phyloP scores from a whole-genome alignment of 2,797 vertebrate species.

The Cirrhinus molitorella region DNA sequence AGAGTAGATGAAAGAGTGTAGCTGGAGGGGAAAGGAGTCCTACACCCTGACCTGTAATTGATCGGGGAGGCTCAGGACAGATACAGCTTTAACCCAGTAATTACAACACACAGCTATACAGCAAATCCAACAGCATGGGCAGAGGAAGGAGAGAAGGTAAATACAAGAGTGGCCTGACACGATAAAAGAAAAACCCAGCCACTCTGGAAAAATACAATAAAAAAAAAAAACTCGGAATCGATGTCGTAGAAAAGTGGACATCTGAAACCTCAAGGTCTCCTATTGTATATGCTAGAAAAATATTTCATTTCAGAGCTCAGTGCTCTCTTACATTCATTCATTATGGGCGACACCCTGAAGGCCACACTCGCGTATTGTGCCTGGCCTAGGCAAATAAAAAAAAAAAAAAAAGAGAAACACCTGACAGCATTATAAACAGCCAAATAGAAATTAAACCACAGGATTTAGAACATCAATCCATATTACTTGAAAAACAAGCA shows the following conservation, averaged over 20 bases:
- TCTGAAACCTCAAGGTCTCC: constrained; percentile 31
- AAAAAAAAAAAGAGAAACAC: constrained; percentile 1
- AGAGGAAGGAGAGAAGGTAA: neutral
- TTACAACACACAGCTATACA: constrained; percentile 50
- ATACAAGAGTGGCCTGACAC: neutral
- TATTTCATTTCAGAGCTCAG: neutral
- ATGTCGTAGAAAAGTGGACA: constrained; percentile 23
- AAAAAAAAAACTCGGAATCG: neutral
- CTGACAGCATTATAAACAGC: constrained; percentile 29
- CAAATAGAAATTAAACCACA: constrained; percentile 45
- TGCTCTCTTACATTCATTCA: constrained; percentile 10
- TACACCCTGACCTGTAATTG: constrained; percentile 70
- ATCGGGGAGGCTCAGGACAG: constrained; percentile 62
- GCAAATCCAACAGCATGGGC: constrained; percentile 26
- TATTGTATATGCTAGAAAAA: constrained; percentile 9
- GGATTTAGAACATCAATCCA: constrained; percentile 52
- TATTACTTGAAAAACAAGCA: constrained; percentile 50
- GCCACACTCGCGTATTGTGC: constrained; percentile 35
- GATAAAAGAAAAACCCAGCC: neutral
- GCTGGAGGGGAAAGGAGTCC: constrained; percentile 65
- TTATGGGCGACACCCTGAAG: constrained; percentile 15
- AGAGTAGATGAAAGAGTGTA: constrained; percentile 68
- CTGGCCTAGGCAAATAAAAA: neutral
- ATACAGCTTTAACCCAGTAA: constrained; percentile 55
- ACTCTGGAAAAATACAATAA: neutral